These are phyloP conservation scores for Ptilorrhoa leucosticta DNA, from an alignment of 2,113 vertebrate genomes.

Conservation along the genomic window DNA sequence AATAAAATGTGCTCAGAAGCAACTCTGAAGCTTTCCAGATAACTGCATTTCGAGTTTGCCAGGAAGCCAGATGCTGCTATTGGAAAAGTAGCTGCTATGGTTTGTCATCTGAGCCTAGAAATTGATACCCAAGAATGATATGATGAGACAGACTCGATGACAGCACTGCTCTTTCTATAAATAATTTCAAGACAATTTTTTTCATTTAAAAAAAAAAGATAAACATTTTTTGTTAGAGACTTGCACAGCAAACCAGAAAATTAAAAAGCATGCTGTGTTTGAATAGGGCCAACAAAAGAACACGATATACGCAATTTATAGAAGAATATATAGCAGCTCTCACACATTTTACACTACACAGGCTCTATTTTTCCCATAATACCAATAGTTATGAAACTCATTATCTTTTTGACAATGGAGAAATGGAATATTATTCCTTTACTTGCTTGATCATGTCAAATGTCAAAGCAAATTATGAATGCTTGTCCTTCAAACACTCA, in stretches of 20 bases:
- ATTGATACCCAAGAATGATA: slow-evolving; percentile 65
- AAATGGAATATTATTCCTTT: slow-evolving; percentile 15
- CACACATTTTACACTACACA: not conserved
- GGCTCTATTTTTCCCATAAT: not conserved
- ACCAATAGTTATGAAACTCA: slow-evolving; percentile 24
- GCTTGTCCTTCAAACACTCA: slow-evolving; percentile 41
- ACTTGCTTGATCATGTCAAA: slow-evolving; percentile 46
- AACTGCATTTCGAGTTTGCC: slow-evolving; percentile 54
- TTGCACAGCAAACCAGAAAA: slow-evolving; percentile 58
- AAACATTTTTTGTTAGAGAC: not conserved
- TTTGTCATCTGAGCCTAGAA: slow-evolving; percentile 69
- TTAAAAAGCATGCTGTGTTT: slow-evolving; percentile 46
- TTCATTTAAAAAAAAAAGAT: not conserved
- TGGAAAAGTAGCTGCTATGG: slow-evolving; percentile 73
- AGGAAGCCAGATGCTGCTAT: slow-evolving; percentile 74
- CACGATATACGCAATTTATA: not conserved
- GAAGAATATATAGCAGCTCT: slow-evolving; percentile 19
- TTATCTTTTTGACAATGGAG: slow-evolving; percentile 49
- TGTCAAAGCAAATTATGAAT: slow-evolving; percentile 54
- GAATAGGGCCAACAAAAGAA: slow-evolving; percentile 18
- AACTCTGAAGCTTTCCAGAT: slow-evolving; percentile 43
- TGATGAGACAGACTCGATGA: slow-evolving; percentile 43
- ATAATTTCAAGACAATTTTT: slow-evolving; percentile 32
- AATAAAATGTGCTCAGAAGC: slow-evolving; percentile 60
- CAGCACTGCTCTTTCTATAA: slow-evolving; percentile 54